These are phyloP conservation scores for Cerceris ruficornis DNA, from an alignment of 2,888 invertebrate genomes.

Conservation along the genomic window DNA sequence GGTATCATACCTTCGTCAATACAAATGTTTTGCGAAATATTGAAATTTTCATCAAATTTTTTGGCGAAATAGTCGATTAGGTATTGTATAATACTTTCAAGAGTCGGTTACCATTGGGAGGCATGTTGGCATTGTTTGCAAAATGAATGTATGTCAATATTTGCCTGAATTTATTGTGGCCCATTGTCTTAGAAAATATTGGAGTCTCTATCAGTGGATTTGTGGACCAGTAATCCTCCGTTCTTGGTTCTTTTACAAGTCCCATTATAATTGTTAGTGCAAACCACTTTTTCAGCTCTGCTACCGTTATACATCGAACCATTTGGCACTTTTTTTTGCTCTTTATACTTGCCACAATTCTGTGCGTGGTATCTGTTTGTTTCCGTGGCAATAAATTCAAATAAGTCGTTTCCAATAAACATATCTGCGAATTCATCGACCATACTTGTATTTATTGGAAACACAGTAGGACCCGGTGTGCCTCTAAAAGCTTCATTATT, in stretches of 20 bases:
- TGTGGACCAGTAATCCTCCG: too few relatives aligned
- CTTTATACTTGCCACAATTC: slow-evolving; percentile 12
- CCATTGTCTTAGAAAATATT: slow-evolving; percentile 22
- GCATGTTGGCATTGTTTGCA: slow-evolving; percentile 15
- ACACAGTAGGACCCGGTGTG: slow-evolving; percentile 13
- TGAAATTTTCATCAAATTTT: too few relatives aligned
- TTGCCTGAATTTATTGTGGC: slow-evolving; percentile 19
- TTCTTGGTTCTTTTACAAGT: too few relatives aligned
- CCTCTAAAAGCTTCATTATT: slow-evolving; percentile 18
- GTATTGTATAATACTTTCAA: slow-evolving; percentile 23
- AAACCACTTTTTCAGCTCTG: slow-evolving; percentile 19
- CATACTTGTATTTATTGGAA: slow-evolving; percentile 13
- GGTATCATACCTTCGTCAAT: slow-evolving; percentile 44
- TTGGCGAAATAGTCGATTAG: slow-evolving; percentile 37
- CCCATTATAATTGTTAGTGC: slow-evolving; percentile 16
- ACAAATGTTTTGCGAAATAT: slow-evolving; percentile 31
- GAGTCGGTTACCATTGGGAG: slow-evolving; percentile 18
- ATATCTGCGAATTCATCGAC: slow-evolving; percentile 9
- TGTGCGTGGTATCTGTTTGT: slow-evolving; percentile 25
- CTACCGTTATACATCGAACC: slow-evolving; percentile 7
- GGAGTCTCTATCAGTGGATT: slow-evolving; percentile 18
- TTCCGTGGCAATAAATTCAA: slow-evolving; percentile 24
- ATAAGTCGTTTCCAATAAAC: slow-evolving; percentile 25
- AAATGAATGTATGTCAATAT: slow-evolving; percentile 18
- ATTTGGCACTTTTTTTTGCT: slow-evolving; percentile 17